Percentiles rank a stretch among this genome's conserved stretches.
Conservation (phyloP, 2,113 vertebrate genomes). For the Bothrops jararaca region DNA sequence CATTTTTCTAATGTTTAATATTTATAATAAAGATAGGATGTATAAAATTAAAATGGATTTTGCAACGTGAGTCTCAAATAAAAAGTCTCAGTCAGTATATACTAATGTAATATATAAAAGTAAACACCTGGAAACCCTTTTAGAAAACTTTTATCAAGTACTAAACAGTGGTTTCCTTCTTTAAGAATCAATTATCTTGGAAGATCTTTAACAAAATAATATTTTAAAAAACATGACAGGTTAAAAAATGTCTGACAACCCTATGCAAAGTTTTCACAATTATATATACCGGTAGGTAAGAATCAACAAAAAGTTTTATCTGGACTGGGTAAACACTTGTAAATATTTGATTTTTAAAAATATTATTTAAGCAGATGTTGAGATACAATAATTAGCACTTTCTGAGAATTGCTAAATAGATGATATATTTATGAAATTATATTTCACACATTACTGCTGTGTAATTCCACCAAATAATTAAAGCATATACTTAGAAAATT, state of each 20-base stretch:
- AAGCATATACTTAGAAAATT: conserved; percentile 20
- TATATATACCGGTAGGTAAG: background rate
- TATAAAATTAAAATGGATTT: background rate
- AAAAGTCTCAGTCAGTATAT: background rate
- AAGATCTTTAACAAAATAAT: background rate
- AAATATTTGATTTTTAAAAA: background rate
- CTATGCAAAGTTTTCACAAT: background rate
- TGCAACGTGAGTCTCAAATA: background rate
- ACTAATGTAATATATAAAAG: background rate
- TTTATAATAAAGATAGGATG: background rate
- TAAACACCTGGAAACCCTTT: background rate
- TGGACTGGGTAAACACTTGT: background rate
- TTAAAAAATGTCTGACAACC: background rate
- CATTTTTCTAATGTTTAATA: background rate
- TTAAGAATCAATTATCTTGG: background rate
- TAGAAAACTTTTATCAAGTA: background rate
- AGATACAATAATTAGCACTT: background rate
- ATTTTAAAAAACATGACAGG: background rate
- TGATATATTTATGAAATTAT: background rate
- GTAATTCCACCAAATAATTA: conserved; percentile 3
- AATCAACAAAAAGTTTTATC: background rate
- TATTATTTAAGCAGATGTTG: background rate
- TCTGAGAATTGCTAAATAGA: background rate
- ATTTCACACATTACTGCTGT: background rate
- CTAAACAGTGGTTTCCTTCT: background rate